These are phyloP conservation scores for Aphyosemion australe DNA, from an alignment of 2,113 vertebrate genomes.

Conservation along the genomic window DNA sequence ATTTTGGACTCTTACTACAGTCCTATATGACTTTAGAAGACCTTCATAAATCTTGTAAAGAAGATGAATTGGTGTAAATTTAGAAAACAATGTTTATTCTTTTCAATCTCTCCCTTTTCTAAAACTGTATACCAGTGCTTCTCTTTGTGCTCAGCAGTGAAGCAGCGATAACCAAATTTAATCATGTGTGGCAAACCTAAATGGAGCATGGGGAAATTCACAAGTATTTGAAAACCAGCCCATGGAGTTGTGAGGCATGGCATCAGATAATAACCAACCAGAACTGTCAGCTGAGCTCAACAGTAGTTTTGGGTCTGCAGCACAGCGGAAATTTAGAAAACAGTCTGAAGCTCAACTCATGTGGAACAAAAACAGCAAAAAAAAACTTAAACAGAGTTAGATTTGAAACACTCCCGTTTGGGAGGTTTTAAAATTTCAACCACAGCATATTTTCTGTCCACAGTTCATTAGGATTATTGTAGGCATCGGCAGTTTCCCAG, in stretches of 20 bases:
- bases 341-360: slow-evolving; percentile 27
- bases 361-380: slow-evolving; percentile 45
- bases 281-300: slow-evolving; percentile 65
- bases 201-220: slow-evolving; percentile 65
- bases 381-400: slow-evolving; percentile 29
- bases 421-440: slow-evolving; percentile 47
- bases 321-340: slow-evolving; percentile 33
- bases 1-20: no score
- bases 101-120: slow-evolving; percentile 6
- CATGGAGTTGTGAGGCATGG: slow-evolving; percentile 37
- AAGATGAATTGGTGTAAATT: no score
- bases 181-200: slow-evolving; percentile 58
- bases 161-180: slow-evolving; percentile 28
- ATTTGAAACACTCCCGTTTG: slow-evolving; percentile 52
- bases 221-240: slow-evolving; percentile 59
- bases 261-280: slow-evolving; percentile 27
- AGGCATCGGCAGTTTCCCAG: slow-evolving; percentile 32
- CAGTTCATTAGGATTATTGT: slow-evolving; percentile 39
- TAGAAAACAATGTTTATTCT: slow-evolving; percentile 1
- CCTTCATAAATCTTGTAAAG: no score
- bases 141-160: slow-evolving; percentile 7
- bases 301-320: slow-evolving; percentile 33
- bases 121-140: neutral
- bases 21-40: no score
- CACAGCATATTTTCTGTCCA: slow-evolving; percentile 21